These are phyloP conservation scores for Synanthedon myopaeformis DNA, from an alignment of 2,888 invertebrate genomes.

Conservation along the genomic window DNA sequence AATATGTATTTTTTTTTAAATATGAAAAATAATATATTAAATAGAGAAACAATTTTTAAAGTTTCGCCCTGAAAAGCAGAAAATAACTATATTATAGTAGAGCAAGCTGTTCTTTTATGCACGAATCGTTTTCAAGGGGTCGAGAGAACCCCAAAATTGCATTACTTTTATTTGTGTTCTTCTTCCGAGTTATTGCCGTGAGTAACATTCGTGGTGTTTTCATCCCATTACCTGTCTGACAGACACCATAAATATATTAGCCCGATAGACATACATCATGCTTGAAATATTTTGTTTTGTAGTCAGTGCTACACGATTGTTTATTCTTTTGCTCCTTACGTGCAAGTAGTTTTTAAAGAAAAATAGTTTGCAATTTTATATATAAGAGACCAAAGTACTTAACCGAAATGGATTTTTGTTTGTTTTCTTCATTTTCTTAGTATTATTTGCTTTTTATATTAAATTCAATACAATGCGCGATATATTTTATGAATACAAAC, in stretches of 20 bases:
- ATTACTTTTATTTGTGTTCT: slow-evolving; percentile 49
- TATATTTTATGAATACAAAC: too few relatives aligned
- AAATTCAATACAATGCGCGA: too few relatives aligned
- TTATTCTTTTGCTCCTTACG: neutral
- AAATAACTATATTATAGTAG: neutral
- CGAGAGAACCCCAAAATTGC: slow-evolving; percentile 30
- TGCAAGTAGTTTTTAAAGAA: too few relatives aligned
- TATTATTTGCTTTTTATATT: too few relatives aligned
- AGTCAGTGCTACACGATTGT: neutral
- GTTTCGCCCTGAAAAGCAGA: too few relatives aligned
- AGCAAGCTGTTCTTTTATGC: slow-evolving; percentile 38
- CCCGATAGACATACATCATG: slow-evolving; percentile 43
- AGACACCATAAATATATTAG: slow-evolving; percentile 63
- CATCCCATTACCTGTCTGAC: slow-evolving; percentile 65
- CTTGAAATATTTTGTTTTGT: slow-evolving; percentile 20
- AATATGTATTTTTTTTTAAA: too few relatives aligned
- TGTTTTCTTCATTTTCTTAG: too few relatives aligned
- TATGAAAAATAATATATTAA: too few relatives aligned
- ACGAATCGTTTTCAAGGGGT: slow-evolving; percentile 23
- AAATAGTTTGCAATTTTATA: too few relatives aligned
- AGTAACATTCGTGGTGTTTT: slow-evolving; percentile 57
- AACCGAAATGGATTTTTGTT: too few relatives aligned
- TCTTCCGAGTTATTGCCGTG: slow-evolving; percentile 38
- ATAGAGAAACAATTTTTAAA: too few relatives aligned
- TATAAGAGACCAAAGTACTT: too few relatives aligned